A percentile compares a stretch with the other conserved stretches of the same genome.
These are phyloP conservation scores for Brachycybe producta DNA, from an alignment of 2,888 invertebrate genomes.

Conservation along the genomic window DNA sequence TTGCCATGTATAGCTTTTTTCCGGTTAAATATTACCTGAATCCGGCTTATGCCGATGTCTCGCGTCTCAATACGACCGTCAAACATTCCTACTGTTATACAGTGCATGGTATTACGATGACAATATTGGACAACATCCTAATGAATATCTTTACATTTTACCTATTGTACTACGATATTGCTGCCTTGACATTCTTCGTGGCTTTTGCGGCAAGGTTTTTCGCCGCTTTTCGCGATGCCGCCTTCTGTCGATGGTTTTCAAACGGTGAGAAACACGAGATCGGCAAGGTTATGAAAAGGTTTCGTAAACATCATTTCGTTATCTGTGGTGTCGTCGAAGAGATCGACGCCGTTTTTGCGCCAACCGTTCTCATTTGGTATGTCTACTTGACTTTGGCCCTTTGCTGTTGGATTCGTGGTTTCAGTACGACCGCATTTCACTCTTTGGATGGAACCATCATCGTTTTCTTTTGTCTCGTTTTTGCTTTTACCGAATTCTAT, in stretches of 20 bases:
- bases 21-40: neutral
- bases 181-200: conserved; percentile 6
- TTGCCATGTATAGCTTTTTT: neutral
- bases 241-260: neutral
- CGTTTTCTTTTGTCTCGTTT: neutral
- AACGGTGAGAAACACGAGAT: conserved; percentile 1
- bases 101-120: neutral
- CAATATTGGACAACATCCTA: neutral
- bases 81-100: neutral
- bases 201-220: neutral
- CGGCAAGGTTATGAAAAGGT: conserved; percentile 8
- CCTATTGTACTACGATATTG: conserved; percentile 2
- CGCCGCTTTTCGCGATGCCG: conserved; percentile 1
- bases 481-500: conserved; percentile 9
- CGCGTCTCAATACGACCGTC: neutral
- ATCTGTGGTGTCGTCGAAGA: conserved; percentile 14
- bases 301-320: conserved; percentile 14
- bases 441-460: neutral
- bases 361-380: conserved; percentile 10
- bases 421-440: conserved; percentile 7
- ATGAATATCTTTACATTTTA: neutral
- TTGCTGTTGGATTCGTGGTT: conserved; percentile 12
- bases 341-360: conserved; percentile 8
- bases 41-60: neutral
- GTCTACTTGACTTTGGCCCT: conserved; percentile 3